Percentiles rank a stretch among this genome's conserved stretches.
Evolutionary conservation across 1,140 invertebrate genomes (phyloP).

Genomic region (Drosophila subobscura): DNA sequence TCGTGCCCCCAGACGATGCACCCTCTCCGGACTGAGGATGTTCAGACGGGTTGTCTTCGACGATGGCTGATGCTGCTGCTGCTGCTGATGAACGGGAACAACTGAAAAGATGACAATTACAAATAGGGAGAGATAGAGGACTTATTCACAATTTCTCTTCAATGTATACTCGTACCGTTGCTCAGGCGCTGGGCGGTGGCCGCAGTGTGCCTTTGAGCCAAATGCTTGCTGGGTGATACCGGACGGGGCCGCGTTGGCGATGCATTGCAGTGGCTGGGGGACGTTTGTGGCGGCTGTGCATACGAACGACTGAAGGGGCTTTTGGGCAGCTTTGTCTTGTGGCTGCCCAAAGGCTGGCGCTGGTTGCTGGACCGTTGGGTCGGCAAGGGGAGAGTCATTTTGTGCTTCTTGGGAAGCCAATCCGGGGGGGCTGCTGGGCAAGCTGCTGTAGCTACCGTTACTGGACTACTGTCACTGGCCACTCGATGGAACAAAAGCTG

Average conservation of each 20-base stretch:
- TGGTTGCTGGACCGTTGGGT: constrained; percentile 8
- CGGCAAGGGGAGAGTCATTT: constrained; percentile 40
- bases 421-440: constrained; percentile 12
- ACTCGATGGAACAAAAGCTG: neutral
- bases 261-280: constrained; percentile 17
- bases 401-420: constrained; percentile 65
- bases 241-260: constrained; percentile 55
- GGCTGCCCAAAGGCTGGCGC: constrained; percentile 7
- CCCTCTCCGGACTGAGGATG: constrained; percentile 80
- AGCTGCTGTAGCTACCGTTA: neutral
- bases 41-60: constrained; percentile 57
- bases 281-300: neutral
- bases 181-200: constrained; percentile 63
- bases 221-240: constrained; percentile 63
- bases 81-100: constrained; percentile 29
- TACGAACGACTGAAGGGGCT: constrained; percentile 3
- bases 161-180: constrained; percentile 27
- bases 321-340: constrained; percentile 41
- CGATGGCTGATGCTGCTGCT: constrained; percentile 36
- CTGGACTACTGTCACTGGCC: neutral
- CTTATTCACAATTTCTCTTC: neutral
- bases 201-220: constrained; percentile 70
- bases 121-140: neutral
- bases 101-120: constrained; percentile 11
- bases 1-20: constrained; percentile 76